phyloP scores from a whole-genome alignment of 1,140 invertebrate genomes.

The Atopsyche davidsoni region DNA sequence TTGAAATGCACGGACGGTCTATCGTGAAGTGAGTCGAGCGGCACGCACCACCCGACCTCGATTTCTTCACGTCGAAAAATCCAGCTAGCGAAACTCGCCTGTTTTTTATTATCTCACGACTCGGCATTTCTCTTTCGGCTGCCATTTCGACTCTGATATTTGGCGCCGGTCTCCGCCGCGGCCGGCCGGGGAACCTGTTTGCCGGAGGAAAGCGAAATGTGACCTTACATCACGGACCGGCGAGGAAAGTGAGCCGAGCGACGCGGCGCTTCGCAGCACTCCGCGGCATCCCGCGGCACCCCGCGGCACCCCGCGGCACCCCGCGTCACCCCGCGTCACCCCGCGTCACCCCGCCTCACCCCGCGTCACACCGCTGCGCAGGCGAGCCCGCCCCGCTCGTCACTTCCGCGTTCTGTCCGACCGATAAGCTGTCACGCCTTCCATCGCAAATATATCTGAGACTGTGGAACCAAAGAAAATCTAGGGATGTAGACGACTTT shows the following conservation, averaged over 20 bases:
- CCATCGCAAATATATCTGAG: too few relatives aligned
- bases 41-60: slow-evolving; percentile 21
- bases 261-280: slow-evolving; percentile 4
- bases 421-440: too few relatives aligned
- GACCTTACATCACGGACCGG: slow-evolving; percentile 25
- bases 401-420: too few relatives aligned
- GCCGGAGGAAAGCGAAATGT: slow-evolving; percentile 29
- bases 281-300: slow-evolving; percentile 7
- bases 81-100: slow-evolving; percentile 1
- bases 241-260: slow-evolving; percentile 23
- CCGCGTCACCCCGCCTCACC: background rate
- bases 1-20: slow-evolving; percentile 13
- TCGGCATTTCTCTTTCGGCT: slow-evolving; percentile 18
- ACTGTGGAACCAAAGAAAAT: too few relatives aligned
- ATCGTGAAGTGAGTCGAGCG: slow-evolving; percentile 14
- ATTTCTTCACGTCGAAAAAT: slow-evolving; percentile 19
- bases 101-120: slow-evolving; percentile 7
- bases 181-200: slow-evolving; percentile 19
- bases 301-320: slow-evolving; percentile 1
- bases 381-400: too few relatives aligned
- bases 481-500: too few relatives aligned
- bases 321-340: background rate
- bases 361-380: too few relatives aligned
- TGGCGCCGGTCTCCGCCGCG: background rate
- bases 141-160: background rate